Conservation (phyloP, 2,113 vertebrate species). For the Pangasianodon gigas region DNA sequence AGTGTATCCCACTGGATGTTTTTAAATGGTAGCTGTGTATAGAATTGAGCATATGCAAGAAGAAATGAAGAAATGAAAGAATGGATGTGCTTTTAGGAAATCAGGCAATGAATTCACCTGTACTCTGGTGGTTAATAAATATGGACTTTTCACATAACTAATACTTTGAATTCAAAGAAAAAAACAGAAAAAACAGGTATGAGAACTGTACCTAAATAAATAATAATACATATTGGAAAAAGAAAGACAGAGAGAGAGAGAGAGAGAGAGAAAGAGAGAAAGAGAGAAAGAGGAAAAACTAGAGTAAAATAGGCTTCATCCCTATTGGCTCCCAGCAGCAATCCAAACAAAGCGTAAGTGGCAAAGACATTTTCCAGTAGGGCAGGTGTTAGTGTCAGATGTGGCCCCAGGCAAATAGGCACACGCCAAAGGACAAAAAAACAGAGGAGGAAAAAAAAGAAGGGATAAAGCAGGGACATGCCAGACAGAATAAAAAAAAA, state of each 20-base stretch:
- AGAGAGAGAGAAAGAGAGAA: neutral
- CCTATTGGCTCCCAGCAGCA: constrained; percentile 77
- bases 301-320: constrained; percentile 68
- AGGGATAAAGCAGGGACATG: constrained; percentile 68
- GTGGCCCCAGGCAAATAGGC: constrained; percentile 78
- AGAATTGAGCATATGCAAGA: neutral
- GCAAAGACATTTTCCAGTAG: constrained; percentile 87
- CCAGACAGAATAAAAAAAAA: constrained; percentile 63
- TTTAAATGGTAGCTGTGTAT: neutral
- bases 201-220: neutral
- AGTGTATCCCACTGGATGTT: neutral
- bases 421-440: constrained; percentile 64
- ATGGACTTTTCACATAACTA: neutral
- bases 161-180: neutral
- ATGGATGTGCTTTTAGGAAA: neutral
- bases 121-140: neutral
- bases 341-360: constrained; percentile 83
- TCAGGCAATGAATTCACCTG: neutral
- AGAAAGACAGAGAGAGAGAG: constrained; percentile 6
- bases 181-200: neutral
- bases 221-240: neutral
- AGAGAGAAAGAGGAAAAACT: constrained; percentile 52
- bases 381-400: constrained; percentile 84
- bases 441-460: constrained; percentile 43
- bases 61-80: neutral